Percentiles rank a stretch among this genome's conserved stretches.
Evolutionary conservation across 2,113 vertebrate genomes (phyloP).

Genomic region (Taxidea taxus): DNA sequence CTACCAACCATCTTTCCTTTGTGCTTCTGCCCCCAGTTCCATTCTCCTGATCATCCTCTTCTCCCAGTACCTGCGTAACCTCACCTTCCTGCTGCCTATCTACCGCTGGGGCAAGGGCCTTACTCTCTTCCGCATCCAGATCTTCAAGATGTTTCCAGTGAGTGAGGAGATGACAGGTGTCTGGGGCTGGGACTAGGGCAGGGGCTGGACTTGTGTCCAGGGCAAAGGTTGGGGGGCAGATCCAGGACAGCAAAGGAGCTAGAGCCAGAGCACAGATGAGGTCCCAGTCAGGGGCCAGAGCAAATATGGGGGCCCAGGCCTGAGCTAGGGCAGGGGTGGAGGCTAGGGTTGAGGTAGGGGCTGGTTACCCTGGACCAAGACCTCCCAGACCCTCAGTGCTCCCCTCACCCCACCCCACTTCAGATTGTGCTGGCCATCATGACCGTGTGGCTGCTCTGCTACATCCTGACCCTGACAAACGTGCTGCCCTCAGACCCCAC

Average conservation of each 20-base stretch:
- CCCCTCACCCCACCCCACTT: neutral
- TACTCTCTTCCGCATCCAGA: conserved; percentile 86
- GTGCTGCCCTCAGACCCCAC: conserved; percentile 86
- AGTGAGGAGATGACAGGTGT: conserved; percentile 77
- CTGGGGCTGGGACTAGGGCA: neutral
- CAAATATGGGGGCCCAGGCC: neutral
- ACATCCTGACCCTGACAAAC: conserved; percentile 89
- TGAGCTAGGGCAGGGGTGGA: neutral
- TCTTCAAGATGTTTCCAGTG: conserved; percentile 99
- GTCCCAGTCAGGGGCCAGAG: neutral
- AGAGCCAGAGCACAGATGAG: neutral
- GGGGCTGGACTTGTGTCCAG: neutral
- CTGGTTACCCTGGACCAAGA: neutral
- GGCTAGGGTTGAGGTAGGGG: neutral
- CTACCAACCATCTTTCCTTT: neutral
- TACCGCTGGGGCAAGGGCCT: conserved; percentile 88
- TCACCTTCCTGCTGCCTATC: conserved; percentile 86
- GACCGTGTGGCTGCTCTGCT: conserved; percentile 95
- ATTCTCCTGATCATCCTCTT: conserved; percentile 94
- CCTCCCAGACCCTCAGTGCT: neutral
- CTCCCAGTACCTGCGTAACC: conserved; percentile 92
- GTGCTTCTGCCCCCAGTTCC: conserved; percentile 83
- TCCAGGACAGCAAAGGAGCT: neutral
- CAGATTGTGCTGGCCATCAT: conserved; percentile 96
- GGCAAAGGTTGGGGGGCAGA: neutral